A percentile compares a stretch with the other conserved stretches of the same genome.
These are phyloP conservation scores for Tauraco erythrolophus DNA, from an alignment of 2,113 vertebrate species.

Conservation along the genomic window DNA sequence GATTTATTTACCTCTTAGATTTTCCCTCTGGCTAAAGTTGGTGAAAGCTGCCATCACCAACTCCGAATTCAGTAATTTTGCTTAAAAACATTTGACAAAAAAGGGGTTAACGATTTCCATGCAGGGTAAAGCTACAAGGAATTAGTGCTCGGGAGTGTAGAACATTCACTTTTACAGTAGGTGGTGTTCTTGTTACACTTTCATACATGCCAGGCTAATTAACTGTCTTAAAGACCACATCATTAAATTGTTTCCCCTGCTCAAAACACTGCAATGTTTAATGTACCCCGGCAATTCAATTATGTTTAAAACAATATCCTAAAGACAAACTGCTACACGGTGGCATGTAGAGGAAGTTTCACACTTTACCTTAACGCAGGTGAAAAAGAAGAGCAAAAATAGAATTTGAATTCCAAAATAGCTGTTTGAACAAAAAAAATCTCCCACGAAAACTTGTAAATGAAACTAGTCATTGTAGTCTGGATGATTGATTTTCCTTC, in stretches of 20 bases:
- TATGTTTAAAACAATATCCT: conserved; percentile 72
- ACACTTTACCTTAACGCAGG: neutral
- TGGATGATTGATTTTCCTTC: neutral
- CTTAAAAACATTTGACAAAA: conserved; percentile 55
- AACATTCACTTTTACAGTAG: conserved; percentile 85
- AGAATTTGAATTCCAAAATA: neutral
- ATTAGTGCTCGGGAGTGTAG: conserved; percentile 75
- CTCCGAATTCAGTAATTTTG: neutral
- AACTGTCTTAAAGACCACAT: conserved; percentile 79
- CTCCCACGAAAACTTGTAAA: conserved; percentile 5
- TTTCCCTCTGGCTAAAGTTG: neutral
- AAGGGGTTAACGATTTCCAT: conserved; percentile 71
- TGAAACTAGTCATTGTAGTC: neutral
- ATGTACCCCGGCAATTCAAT: conserved; percentile 76
- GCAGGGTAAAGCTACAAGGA: conserved; percentile 68
- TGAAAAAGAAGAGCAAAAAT: conserved; percentile 10
- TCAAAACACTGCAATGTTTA: conserved; percentile 79
- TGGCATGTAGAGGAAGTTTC: conserved; percentile 40
- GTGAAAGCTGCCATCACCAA: neutral
- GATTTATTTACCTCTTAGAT: neutral
- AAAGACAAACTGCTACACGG: neutral
- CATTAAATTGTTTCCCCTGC: conserved; percentile 78
- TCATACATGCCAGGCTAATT: conserved; percentile 84
- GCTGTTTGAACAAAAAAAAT: neutral
- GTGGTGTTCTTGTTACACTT: conserved; percentile 89